Evolutionary conservation across 2,888 invertebrate genomes (phyloP).

Genomic region (Julus scandinavius): DNA sequence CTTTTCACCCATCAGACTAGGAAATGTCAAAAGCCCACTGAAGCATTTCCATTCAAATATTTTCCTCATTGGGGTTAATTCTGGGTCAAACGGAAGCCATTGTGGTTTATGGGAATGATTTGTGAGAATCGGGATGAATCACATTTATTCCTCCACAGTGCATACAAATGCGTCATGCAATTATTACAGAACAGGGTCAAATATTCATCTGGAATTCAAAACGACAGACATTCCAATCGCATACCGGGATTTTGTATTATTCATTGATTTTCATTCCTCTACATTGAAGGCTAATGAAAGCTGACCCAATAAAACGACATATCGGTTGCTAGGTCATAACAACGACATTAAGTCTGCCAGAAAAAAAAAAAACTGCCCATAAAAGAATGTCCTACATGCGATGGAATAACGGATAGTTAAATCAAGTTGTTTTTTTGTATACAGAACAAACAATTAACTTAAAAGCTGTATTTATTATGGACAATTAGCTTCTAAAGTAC

Average conservation of each 20-base stretch:
- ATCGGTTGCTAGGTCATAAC: not conserved
- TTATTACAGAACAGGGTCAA: not conserved
- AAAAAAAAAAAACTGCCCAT: no score
- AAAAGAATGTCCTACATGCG: no score
- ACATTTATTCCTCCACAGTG: not conserved
- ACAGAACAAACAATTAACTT: no score
- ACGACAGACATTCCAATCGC: constrained; percentile 35
- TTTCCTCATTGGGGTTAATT: constrained; percentile 34
- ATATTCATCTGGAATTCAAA: constrained; percentile 31
- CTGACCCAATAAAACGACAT: not conserved
- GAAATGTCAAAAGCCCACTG: not conserved
- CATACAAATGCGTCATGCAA: not conserved
- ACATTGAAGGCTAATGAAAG: not conserved
- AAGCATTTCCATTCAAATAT: not conserved
- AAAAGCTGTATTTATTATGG: no score
- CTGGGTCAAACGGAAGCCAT: constrained; percentile 21
- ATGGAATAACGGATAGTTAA: no score
- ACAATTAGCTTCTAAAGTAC: no score
- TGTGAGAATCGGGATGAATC: constrained; percentile 12
- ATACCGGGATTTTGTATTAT: not conserved
- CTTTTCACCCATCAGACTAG: not conserved
- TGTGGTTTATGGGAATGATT: not conserved
- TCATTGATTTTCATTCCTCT: not conserved
- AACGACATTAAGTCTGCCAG: no score
- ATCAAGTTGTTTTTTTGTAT: no score